These are phyloP conservation scores for Alectoris magna DNA, from an alignment of 2,797 vertebrate genomes.

Conservation along the genomic window DNA sequence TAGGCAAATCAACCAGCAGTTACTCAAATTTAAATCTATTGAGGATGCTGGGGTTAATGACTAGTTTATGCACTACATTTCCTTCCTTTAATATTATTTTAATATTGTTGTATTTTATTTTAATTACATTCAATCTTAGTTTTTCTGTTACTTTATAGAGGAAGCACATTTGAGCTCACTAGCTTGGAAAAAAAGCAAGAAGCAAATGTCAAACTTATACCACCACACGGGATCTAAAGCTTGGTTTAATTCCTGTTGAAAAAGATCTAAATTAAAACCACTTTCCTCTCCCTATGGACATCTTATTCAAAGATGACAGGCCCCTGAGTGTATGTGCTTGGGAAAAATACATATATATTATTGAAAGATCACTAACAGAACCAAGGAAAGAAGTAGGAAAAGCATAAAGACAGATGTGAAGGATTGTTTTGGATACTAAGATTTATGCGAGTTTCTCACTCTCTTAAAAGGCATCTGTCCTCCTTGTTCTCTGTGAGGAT, in stretches of 20 bases:
- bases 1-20: slow-evolving; percentile 62
- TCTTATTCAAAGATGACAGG: slow-evolving; percentile 19
- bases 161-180: neutral
- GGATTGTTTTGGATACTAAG: neutral
- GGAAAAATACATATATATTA: neutral
- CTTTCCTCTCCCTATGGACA: neutral
- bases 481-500: neutral
- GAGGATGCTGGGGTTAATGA: slow-evolving; percentile 68
- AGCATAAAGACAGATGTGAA: neutral
- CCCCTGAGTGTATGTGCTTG: neutral
- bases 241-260: slow-evolving; percentile 46
- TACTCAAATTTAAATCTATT: slow-evolving; percentile 67
- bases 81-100: slow-evolving; percentile 72
- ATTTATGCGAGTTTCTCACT: neutral
- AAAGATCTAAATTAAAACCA: slow-evolving; percentile 42
- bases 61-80: slow-evolving; percentile 69
- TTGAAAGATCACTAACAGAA: neutral
- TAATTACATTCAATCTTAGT: slow-evolving; percentile 57
- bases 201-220: slow-evolving; percentile 33
- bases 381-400: neutral
- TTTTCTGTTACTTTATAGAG: slow-evolving; percentile 49
- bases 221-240: slow-evolving; percentile 21
- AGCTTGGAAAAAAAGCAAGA: slow-evolving; percentile 38
- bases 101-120: slow-evolving; percentile 70
- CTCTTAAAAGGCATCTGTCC: neutral